Evolutionary conservation across 2,113 vertebrate species (phyloP), one percentile per base, ranked within the genome.

Genomic region (Pollachius pollachius): DNA sequence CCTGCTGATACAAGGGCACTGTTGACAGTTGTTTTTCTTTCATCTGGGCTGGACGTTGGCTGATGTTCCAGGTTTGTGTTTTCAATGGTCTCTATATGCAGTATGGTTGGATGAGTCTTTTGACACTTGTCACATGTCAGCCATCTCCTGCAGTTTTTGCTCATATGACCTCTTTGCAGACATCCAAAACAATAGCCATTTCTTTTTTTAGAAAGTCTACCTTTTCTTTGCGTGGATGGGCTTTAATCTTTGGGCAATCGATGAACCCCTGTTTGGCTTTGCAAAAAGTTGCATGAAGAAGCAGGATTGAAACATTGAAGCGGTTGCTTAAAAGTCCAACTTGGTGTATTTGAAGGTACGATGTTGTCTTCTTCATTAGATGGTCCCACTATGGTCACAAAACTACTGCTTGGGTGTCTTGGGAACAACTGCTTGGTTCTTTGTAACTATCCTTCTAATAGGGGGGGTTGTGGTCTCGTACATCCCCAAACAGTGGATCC

Each of bases 401-500:
- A 52, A 52, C 48, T 52, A 5, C 48, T 52, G 5, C 12, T 5
- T 12, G 12, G 48, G 48, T 52, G 12, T 5, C 48, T 52, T 52
- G 5, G 48, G 48, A 6, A 52, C 5, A 52, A 52, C 48, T 52
- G 48, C 12, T 52, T 52, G 48, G 12, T 5, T 52, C 48, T 12
- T 52, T 52, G 5, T 5, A 5, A 12, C 48, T 6, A 12, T 5
- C 48, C 12, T 52, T 5, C 48, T 12, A 52, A 5, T 52, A n/a
- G n/a, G n/a, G 5, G n/a, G 48, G 5, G 48, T 8, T 52, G 48
- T 8, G 58, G 37, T 67, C 62, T 48, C 60, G 7, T 16, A 70
- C 64, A 9, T 71, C 41, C 27, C 69, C 48, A n/a, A n/a, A 64
- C 8, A 64, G 5, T n/a, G 62, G 48, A 15, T 71, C 62, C 15